phyloP scores from a whole-genome alignment of 2,888 invertebrate species.

The Apodemia mormo region DNA sequence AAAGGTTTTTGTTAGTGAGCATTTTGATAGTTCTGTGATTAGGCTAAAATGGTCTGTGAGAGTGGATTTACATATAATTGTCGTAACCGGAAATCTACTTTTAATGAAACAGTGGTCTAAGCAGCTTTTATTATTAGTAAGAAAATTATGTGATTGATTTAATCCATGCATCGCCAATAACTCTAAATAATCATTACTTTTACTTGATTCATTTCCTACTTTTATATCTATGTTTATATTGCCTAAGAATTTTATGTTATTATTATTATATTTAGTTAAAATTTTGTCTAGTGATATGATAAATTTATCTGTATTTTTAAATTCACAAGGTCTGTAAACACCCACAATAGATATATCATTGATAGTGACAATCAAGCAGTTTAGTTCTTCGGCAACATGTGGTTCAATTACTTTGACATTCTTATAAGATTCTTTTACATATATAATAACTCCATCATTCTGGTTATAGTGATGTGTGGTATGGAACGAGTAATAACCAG shows the following conservation, averaged over 20 bases:
- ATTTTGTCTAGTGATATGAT: neutral
- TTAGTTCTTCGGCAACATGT: no score
- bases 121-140: neutral
- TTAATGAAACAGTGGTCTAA: neutral
- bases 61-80: slow-evolving; percentile 1
- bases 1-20: neutral
- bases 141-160: neutral
- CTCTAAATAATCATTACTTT: slow-evolving; percentile 7
- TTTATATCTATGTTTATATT: neutral
- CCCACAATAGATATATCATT: neutral
- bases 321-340: neutral
- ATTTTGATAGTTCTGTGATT: neutral
- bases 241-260: neutral
- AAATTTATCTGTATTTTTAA: neutral
- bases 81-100: neutral
- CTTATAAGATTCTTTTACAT: neutral
- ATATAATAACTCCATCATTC: neutral
- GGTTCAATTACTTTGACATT: no score
- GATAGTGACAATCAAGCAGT: no score
- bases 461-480: neutral
- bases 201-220: neutral
- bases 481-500: neutral
- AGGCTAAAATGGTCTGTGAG: neutral
- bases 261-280: neutral
- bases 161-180: neutral